Percentiles rank a stretch among this genome's conserved stretches.
Evolutionary conservation across 1,140 invertebrate species (phyloP).

Genomic region (Diachasmimorpha longicaudata): DNA sequence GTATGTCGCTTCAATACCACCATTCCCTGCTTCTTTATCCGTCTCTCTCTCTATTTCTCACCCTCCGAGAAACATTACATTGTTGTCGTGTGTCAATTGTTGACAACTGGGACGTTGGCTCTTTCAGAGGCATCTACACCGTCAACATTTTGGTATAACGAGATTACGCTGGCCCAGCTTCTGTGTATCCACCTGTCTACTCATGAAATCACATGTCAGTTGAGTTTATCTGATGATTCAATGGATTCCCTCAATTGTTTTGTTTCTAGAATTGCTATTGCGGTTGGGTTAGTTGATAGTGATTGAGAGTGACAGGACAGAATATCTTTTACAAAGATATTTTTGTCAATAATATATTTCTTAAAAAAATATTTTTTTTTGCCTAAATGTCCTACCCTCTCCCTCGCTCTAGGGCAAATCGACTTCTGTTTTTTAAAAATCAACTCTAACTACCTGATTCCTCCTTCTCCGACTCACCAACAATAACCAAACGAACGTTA

Average conservation of each 20-base stretch:
- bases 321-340: too few relatives aligned
- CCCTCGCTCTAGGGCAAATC: too few relatives aligned
- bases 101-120: background rate
- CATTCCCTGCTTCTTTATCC: background rate
- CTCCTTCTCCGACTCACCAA: background rate
- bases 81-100: constrained; percentile 8
- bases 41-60: background rate
- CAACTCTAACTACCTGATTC: too few relatives aligned
- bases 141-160: background rate
- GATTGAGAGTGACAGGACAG: background rate
- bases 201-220: background rate
- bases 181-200: background rate
- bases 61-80: background rate
- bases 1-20: background rate
- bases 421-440: too few relatives aligned
- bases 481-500: background rate
- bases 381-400: too few relatives aligned
- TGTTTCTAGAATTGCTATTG: background rate
- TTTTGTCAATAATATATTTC: too few relatives aligned
- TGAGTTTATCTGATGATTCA: background rate
- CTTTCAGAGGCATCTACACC: background rate
- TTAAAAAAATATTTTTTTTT: too few relatives aligned
- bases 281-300: background rate
- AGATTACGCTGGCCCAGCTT: background rate
- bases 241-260: background rate